A percentile compares a stretch with the other conserved stretches of the same genome.
Evolutionary conservation across 2,888 invertebrate species (phyloP).

Genomic region (Clepsis dumicolana): DNA sequence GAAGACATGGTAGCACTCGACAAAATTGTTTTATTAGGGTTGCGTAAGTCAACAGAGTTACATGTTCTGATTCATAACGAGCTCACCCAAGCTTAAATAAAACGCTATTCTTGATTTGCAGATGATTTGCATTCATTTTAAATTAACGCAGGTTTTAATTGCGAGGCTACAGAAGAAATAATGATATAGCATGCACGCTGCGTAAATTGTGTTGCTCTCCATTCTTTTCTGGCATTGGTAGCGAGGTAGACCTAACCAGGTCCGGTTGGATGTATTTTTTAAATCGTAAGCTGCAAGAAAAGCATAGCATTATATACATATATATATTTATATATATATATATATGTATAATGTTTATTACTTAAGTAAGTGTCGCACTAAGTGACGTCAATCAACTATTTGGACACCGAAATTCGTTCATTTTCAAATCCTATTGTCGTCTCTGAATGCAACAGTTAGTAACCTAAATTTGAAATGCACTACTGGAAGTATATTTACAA

Average conservation of each 20-base stretch:
- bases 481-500: too few species aligned
- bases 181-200: background rate
- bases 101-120: conserved; percentile 8
- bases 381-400: too few species aligned
- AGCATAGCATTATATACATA: too few species aligned
- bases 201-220: background rate
- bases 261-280: background rate
- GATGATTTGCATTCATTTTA: conserved; percentile 17
- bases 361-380: too few species aligned
- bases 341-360: too few species aligned
- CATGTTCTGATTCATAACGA: conserved; percentile 12
- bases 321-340: too few species aligned
- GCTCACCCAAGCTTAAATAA: conserved; percentile 13
- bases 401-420: too few species aligned
- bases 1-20: conserved; percentile 1
- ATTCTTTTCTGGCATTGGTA: background rate
- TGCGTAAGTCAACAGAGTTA: conserved; percentile 19
- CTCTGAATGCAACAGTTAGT: too few species aligned
- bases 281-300: too few species aligned
- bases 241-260: background rate
- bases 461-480: too few species aligned
- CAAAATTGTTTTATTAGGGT: conserved; percentile 18
- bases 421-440: too few species aligned
- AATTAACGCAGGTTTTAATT: background rate
- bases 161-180: background rate